Base-by-base conservation (phyloP, 2,888 invertebrate species). In the Tridacna gigas region DNA sequence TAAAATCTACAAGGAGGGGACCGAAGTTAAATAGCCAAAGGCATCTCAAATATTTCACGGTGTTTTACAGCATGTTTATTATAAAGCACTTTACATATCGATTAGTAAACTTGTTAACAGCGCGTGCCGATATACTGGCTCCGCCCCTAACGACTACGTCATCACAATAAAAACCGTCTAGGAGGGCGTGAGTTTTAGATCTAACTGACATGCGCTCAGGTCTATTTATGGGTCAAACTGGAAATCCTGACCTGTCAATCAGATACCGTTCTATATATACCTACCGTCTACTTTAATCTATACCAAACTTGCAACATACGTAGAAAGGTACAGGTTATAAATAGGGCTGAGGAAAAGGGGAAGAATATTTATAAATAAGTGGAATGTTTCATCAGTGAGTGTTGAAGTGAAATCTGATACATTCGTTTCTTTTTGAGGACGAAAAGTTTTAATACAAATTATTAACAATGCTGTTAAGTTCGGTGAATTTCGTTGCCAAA, bases 401-500 rank as follows among this genome's bases (percentile, higher is more conserved):
- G 63, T 63, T 63, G 9, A 4, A 63, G 71, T 71, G 71, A 51
- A 51, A 26, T 71, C 22, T 37, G 20, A 13, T 25, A 45, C 18
- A 7, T 67, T 37, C 37, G 37, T 37, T 37, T 37, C 37, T 37
- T 37, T 37, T 37, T 37, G 37, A 37, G 37, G 37, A 37, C 37
- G 37, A 37, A 37, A 37, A 37, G 37, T n/a, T n/a, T n/a, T n/a
- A 37, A 37, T 37, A 4, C 7, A 37, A 63, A 22, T 9, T 22
- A 63, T 63, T 51, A 63, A 83, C 47, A 15, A 86, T 86, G 86
- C 60, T 86, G 48, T 67, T 86, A 9, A 86, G 86, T 51, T 84
- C 86, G 0, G 84, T 86, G 45, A 86, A 86, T 80, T 86, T 86
- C 65, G 80, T 86, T n/a, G 86, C 84, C 12, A 86, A 84, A 65